Evolutionary conservation across 2,888 invertebrate genomes (phyloP), one percentile per base, ranked within the genome.

Genomic region (Drosophila monieri): DNA sequence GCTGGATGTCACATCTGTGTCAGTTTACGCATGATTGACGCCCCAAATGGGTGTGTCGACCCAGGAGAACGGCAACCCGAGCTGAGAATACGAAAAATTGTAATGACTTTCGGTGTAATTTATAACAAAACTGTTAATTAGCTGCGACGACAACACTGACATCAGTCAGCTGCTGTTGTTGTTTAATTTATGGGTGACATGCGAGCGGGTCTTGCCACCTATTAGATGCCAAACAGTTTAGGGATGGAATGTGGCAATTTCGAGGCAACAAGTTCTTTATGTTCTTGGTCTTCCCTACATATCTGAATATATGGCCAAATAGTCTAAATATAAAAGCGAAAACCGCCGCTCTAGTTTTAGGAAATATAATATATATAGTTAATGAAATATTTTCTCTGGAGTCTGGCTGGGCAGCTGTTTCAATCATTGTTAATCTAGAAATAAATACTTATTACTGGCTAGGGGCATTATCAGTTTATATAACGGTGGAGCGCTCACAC

Each of bases 121-220:
- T 90, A 90, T 88, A 89, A 89, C 90, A 88, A 89, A 89, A 88
- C 88, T 89, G 90, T 90, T 91, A 90, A 90, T 90, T 90, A 91
- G 90, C 90, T 88, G 89, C 86, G 83, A 90, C 90, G 90, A 81
- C 77, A 75, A 60, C 62, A 68, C 76, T 78, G 81, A 84, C 80
- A 81, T 79, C 79, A 85, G 71, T 90, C 91, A 90, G 90, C 90
- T 88, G 90, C 85, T 88, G 47, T 52, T 71, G 53, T 41, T 53
- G 46, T 68, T 55, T 87, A 81, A 89, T 90, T 89, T 88, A 89
- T 83, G 74, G 43, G 12, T 51, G 44, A 64, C 52, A 64, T 52
- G 37, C 52, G 44, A 64, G 27, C 53, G 62, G 62, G 49, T 62
- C 65, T 44, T 44, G 65, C 51, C 62, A 64, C 66, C 64, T 65